These are phyloP conservation scores for Pelodytes ibericus DNA, from an alignment of 2,797 vertebrate genomes.

Conservation along the genomic window DNA sequence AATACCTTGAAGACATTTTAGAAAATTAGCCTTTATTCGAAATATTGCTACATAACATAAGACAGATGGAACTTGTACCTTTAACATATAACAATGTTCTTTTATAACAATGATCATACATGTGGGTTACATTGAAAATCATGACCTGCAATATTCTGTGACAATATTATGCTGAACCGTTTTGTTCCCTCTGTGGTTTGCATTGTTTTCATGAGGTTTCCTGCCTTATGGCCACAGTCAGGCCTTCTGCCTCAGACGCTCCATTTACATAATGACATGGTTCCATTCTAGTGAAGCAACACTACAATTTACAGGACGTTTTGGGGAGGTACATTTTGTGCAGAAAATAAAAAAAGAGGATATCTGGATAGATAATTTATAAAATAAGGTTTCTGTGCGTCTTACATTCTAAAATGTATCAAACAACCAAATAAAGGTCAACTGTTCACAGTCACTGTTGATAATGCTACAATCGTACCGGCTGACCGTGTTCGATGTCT, in stretches of 20 bases:
- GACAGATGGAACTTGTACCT: too few species aligned
- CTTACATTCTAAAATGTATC: too few species aligned
- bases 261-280: conserved; percentile 47
- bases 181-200: conserved; percentile 34
- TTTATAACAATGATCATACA: conserved; percentile 13
- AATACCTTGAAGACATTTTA: too few species aligned
- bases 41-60: too few species aligned
- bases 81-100: background rate
- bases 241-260: conserved; percentile 34
- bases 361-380: background rate
- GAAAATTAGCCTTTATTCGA: too few species aligned
- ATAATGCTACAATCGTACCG: too few species aligned
- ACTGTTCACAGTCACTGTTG: too few species aligned
- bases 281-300: conserved; percentile 36
- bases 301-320: conserved; percentile 26
- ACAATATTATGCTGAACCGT: conserved; percentile 19
- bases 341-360: background rate
- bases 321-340: background rate
- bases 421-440: too few species aligned
- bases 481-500: too few species aligned
- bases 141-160: conserved; percentile 37
- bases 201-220: conserved; percentile 49
- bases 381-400: background rate
- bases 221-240: conserved; percentile 44
- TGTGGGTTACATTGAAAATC: conserved; percentile 9